Conservation (phyloP, 2,888 invertebrate genomes). For the Parelbella ahira region DNA sequence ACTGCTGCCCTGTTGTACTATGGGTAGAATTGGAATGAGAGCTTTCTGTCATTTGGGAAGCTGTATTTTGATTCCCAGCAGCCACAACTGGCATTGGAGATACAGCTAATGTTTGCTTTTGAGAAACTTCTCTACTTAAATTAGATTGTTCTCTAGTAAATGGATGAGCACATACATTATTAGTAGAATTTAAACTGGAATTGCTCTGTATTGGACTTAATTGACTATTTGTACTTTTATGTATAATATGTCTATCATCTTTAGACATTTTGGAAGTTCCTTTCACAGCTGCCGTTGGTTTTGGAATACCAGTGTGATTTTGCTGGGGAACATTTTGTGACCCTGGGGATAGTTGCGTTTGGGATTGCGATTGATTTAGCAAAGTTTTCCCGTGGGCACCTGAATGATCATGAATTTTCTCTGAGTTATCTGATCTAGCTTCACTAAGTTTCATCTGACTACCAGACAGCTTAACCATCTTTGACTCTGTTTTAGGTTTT, state of each 20-base stretch:
- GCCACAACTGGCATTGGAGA: conserved; percentile 86
- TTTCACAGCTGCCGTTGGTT: conserved; percentile 95
- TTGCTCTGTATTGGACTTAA: conserved; percentile 80
- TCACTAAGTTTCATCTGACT: conserved; percentile 69
- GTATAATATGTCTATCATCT: conserved; percentile 76
- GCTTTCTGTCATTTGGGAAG: conserved; percentile 84
- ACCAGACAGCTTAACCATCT: conserved; percentile 72
- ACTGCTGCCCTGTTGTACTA: conserved; percentile 84
- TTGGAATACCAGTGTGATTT: conserved; percentile 86
- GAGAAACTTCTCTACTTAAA: conserved; percentile 71
- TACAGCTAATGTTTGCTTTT: conserved; percentile 82
- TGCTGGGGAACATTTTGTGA: conserved; percentile 67
- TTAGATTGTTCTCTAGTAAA: conserved; percentile 76
- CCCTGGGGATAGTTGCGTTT: conserved; percentile 44
- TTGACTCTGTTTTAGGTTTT: conserved; percentile 58
- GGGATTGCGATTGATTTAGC: conserved; percentile 45
- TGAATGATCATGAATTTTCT: conserved; percentile 44
- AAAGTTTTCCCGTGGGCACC: conserved; percentile 40
- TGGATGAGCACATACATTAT: conserved; percentile 69
- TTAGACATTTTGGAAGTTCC: conserved; percentile 89
- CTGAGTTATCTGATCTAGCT: conserved; percentile 49
- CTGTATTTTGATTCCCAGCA: conserved; percentile 46
- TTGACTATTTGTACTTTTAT: conserved; percentile 79
- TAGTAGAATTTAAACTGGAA: conserved; percentile 79
- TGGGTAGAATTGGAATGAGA: conserved; percentile 81